Base-by-base conservation (phyloP, 2,888 invertebrate species). In the Dioctria rufipes region DNA sequence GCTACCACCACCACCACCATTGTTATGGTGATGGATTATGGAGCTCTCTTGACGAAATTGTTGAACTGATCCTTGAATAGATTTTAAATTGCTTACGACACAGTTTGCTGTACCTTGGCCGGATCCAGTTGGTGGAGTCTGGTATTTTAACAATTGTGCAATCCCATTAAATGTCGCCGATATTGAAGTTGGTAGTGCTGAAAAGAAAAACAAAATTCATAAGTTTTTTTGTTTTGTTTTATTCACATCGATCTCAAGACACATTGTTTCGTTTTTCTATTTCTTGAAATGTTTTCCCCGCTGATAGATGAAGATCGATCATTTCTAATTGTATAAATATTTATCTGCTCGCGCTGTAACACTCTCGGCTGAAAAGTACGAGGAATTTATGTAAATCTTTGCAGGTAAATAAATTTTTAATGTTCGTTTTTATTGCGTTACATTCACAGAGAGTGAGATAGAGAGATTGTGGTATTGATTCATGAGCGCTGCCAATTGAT, bases 361-460 rank as follows among this genome's bases (percentile, higher is more conserved):
- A 51, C 54, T 61, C 58, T 40, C 54, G 60, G 46, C 39, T 25
- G 25, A 46, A 77, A 77, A 61, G 39, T 63, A 63, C 63, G 51
- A 46, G 43, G 39, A 49, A 77, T 77, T n/a, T 49, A 25, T 25
- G 25, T 25, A 63, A 61, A 63, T 46, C 40, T 77, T 63, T 63
- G 25, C 77, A 77, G 77, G 63, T 77, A 77, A 77, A 77, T 77
- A 77, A 63, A 77, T 77, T 77, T 63, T 77, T 77, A 77, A 43
- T 77, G 77, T 73, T 46, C 54, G 46, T 63, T 40, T n/a, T 25
- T 25, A 25, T 25, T 25, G 25, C 25, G 25, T 25, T 25, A 25
- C 25, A 25, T 25, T 25, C 25, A 25, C 25, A 25, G 0, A 25
- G 25, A 63, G 43, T 11, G 40, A 13, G 73, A 60, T 75, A 63